These are phyloP conservation scores for Etia nguti DNA, from an alignment of 2,113 vertebrate species.

Conservation along the genomic window DNA sequence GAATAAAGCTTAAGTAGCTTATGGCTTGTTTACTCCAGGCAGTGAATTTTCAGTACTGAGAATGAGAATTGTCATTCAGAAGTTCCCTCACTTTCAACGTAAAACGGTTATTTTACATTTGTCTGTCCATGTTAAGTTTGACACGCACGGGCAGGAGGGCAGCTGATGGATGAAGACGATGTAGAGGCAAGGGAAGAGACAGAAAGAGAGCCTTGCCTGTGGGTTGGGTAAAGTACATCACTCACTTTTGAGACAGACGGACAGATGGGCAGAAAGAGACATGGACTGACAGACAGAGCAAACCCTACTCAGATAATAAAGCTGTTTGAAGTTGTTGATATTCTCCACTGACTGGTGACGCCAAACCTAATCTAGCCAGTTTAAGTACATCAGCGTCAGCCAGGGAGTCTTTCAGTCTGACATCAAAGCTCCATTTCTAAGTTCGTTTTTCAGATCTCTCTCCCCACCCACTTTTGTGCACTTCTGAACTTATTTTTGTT, in stretches of 20 bases:
- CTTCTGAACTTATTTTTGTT: conserved; percentile 3
- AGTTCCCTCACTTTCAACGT: not conserved
- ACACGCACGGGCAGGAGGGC: not conserved
- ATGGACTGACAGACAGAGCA: not conserved
- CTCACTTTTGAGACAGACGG: not conserved
- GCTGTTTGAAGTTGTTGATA: conserved; percentile 38
- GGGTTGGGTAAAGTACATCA: not conserved
- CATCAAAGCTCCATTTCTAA: conserved; percentile 43
- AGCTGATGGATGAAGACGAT: not conserved
- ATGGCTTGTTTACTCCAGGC: not conserved
- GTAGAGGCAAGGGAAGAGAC: not conserved
- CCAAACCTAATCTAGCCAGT: conserved; percentile 9
- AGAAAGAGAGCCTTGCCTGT: not conserved
- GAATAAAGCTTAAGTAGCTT: not conserved
- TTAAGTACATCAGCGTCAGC: conserved; percentile 12
- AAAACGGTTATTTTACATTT: not conserved
- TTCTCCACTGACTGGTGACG: conserved; percentile 16
- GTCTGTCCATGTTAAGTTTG: not conserved
- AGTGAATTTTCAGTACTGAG: not conserved
- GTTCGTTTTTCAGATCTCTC: not conserved
- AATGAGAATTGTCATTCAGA: not conserved
- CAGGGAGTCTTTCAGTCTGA: conserved; percentile 1
- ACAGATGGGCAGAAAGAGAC: not conserved
- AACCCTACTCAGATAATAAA: conserved; percentile 1
- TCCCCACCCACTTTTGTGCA: not conserved